Percentiles rank a stretch among this genome's conserved stretches.
Conservation (phyloP, 2,113 vertebrate species). For the Nettapus auritus region DNA sequence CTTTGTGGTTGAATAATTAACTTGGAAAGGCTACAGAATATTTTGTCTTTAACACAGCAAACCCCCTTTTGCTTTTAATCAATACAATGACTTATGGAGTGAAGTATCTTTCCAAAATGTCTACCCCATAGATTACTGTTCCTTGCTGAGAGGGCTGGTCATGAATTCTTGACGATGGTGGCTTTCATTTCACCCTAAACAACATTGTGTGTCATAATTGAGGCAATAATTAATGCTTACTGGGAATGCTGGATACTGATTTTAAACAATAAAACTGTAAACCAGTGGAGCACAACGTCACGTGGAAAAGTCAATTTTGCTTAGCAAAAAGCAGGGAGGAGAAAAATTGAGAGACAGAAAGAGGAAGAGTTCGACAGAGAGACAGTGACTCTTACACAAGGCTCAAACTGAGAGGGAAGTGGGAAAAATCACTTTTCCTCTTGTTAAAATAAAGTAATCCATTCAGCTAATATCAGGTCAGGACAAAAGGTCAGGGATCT, state of each 20-base stretch:
- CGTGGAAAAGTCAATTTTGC: not conserved
- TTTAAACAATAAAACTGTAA: conserved; percentile 38
- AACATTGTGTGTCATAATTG: conserved; percentile 1
- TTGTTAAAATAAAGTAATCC: conserved; percentile 44
- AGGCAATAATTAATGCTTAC: conserved; percentile 23
- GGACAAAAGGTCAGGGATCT: conserved; percentile 54
- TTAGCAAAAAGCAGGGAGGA: not conserved
- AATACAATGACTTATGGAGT: conserved; percentile 3
- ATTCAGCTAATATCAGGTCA: conserved; percentile 9
- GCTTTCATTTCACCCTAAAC: conserved; percentile 21
- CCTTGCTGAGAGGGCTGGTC: not conserved
- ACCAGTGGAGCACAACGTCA: not conserved
- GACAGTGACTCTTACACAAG: not conserved
- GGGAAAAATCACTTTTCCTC: conserved; percentile 49
- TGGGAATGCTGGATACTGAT: not conserved
- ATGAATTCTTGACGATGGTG: conserved; percentile 3
- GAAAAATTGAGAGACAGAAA: not conserved
- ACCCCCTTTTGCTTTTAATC: conserved; percentile 31
- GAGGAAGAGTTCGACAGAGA: conserved; percentile 4
- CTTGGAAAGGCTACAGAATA: conserved; percentile 36
- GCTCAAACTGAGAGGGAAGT: conserved; percentile 23
- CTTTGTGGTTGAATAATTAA: conserved; percentile 33
- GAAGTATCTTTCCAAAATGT: conserved; percentile 25
- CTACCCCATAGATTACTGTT: not conserved
- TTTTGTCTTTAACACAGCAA: conserved; percentile 29